Conservation (phyloP, 1,140 invertebrate genomes). For the Linepithema humile region DNA sequence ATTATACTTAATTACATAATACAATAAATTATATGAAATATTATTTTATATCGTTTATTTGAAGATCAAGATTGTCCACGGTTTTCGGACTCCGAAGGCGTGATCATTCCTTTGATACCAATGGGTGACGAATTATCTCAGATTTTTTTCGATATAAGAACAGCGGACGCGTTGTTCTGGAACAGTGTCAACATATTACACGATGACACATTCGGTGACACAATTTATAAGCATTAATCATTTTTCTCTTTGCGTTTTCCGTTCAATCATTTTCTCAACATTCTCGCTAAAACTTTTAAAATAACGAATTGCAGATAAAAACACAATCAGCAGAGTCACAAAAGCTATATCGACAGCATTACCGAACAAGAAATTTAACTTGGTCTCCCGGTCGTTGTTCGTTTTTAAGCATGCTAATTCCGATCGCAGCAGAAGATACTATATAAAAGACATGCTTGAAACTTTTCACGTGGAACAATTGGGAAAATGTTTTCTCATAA, state of each 20-base stretch:
- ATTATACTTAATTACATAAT: background rate
- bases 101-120: slow-evolving; percentile 88
- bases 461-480: slow-evolving; percentile 80
- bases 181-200: slow-evolving; percentile 88
- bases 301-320: slow-evolving; percentile 85
- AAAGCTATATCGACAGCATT: slow-evolving; percentile 84
- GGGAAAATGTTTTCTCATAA: slow-evolving; percentile 80
- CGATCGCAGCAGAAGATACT: slow-evolving; percentile 82
- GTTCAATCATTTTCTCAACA: background rate
- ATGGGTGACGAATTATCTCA: slow-evolving; percentile 90
- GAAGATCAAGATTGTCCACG: slow-evolving; percentile 90
- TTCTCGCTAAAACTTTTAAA: background rate
- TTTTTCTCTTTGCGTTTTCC: background rate
- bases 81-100: slow-evolving; percentile 86
- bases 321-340: slow-evolving; percentile 86
- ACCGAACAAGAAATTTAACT: slow-evolving; percentile 78
- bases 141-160: slow-evolving; percentile 89
- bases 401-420: slow-evolving; percentile 84
- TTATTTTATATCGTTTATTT: slow-evolving; percentile 57
- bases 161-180: slow-evolving; percentile 87
- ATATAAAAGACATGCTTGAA: slow-evolving; percentile 84
- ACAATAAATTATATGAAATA: background rate
- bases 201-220: slow-evolving; percentile 88
- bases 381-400: slow-evolving; percentile 86
- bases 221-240: slow-evolving; percentile 7